phyloP scores from a whole-genome alignment of 2,888 invertebrate species.

The Orthonychiurus folsomi region DNA sequence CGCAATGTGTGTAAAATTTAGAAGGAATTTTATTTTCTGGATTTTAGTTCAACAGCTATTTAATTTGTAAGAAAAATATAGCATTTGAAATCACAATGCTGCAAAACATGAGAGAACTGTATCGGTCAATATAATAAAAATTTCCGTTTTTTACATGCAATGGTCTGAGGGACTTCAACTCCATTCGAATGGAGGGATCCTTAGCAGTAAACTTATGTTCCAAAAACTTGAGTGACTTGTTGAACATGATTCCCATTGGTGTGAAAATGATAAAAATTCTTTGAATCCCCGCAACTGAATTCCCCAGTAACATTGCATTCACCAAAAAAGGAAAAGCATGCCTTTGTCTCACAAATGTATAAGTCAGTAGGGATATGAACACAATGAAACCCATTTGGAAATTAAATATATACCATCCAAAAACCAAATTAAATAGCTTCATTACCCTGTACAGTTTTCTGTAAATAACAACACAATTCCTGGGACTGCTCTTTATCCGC shows the following conservation, averaged over 20 bases:
- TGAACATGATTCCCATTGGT: background rate
- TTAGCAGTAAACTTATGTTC: background rate
- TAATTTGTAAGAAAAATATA: background rate
- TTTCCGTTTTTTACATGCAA: background rate
- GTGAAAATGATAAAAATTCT: background rate
- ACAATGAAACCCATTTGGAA: background rate
- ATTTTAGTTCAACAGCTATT: no score
- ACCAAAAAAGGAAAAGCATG: background rate
- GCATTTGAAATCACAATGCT: background rate
- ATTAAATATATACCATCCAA: background rate
- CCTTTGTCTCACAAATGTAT: background rate
- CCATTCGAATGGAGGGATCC: background rate
- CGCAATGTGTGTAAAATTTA: no score
- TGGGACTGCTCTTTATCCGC: background rate
- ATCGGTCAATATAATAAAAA: background rate
- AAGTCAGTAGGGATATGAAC: background rate
- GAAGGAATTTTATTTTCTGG: no score
- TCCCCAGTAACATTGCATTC: background rate
- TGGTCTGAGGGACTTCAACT: background rate
- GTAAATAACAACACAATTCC: background rate
- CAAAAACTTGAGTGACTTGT: background rate
- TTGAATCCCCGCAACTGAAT: background rate
- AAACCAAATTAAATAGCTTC: background rate
- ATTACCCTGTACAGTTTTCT: background rate
- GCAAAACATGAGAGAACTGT: background rate